Evolutionary conservation across 2,888 invertebrate species (phyloP).

Genomic region (Amorpha juglandis): DNA sequence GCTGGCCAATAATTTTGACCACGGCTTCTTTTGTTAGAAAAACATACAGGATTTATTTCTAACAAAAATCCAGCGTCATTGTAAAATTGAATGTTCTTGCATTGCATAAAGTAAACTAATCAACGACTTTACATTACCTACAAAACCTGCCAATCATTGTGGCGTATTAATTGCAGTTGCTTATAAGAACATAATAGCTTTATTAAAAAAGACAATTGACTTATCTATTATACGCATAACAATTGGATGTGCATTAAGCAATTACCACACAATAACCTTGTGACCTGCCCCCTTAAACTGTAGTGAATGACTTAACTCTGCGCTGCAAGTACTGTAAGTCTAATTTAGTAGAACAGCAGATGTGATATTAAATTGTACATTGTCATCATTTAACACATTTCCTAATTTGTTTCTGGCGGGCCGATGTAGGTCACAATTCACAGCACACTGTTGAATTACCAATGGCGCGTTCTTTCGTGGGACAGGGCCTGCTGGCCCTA

Average conservation of each 20-base stretch:
- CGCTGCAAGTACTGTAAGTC: neutral
- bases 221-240: slow-evolving; percentile 9
- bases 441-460: neutral
- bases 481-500: no score
- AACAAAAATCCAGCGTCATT: neutral
- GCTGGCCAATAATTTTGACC: no score
- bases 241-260: slow-evolving; percentile 1
- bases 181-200: slow-evolving; percentile 22
- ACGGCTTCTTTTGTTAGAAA: no score
- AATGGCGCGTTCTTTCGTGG: no score
- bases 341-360: neutral
- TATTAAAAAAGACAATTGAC: slow-evolving; percentile 24
- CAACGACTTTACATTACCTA: neutral
- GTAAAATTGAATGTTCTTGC: neutral
- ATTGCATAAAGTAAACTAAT: neutral
- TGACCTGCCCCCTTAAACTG: slow-evolving; percentile 11
- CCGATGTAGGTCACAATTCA: slow-evolving; percentile 11
- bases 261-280: slow-evolving; percentile 16
- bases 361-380: slow-evolving; percentile 14
- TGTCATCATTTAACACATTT: slow-evolving; percentile 19
- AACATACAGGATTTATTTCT: no score
- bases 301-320: neutral
- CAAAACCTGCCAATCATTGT: slow-evolving; percentile 2
- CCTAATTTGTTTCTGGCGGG: slow-evolving; percentile 14
- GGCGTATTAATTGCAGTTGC: neutral